phyloP scores from a whole-genome alignment of 2,888 invertebrate genomes.

The Heliconius ismenius region DNA sequence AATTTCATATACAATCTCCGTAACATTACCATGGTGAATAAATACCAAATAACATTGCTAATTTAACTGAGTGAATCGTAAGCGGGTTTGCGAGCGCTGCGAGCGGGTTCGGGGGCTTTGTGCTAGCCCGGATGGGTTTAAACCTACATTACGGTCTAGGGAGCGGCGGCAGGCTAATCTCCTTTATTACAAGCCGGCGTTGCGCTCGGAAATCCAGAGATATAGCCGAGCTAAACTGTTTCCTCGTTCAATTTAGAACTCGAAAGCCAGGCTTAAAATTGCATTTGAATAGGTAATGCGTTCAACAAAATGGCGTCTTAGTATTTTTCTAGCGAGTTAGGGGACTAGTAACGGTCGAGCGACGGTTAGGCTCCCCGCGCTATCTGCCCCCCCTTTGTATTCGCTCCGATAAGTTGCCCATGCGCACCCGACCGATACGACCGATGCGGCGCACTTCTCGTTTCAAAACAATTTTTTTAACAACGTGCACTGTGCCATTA shows the following conservation, averaged over 20 bases:
- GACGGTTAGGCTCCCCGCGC: constrained; percentile 81
- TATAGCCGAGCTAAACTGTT: constrained; percentile 55
- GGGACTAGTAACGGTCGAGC: constrained; percentile 80
- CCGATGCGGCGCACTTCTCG: constrained; percentile 73
- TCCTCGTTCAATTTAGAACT: constrained; percentile 66
- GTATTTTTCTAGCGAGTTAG: constrained; percentile 78
- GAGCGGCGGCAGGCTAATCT: constrained; percentile 63
- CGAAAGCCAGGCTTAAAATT: constrained; percentile 59
- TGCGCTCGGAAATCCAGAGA: constrained; percentile 57
- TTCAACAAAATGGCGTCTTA: constrained; percentile 73
- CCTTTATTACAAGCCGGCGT: constrained; percentile 58
- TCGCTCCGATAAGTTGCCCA: constrained; percentile 82
- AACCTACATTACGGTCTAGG: constrained; percentile 65
- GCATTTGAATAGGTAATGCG: constrained; percentile 56
- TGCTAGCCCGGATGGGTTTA: constrained; percentile 55
- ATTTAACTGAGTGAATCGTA: constrained; percentile 62
- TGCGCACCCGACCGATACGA: constrained; percentile 81
- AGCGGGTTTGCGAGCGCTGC: constrained; percentile 66
- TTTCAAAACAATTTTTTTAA: constrained; percentile 71
- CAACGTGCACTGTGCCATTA: constrained; percentile 65
- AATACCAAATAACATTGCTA: constrained; percentile 49
- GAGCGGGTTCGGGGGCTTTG: constrained; percentile 63
- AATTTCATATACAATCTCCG: constrained; percentile 55
- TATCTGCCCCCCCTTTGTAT: constrained; percentile 80
- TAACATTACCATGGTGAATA: constrained; percentile 38